Evolutionary conservation across 2,797 vertebrate species (phyloP).

Genomic region (Chromis chromis): DNA sequence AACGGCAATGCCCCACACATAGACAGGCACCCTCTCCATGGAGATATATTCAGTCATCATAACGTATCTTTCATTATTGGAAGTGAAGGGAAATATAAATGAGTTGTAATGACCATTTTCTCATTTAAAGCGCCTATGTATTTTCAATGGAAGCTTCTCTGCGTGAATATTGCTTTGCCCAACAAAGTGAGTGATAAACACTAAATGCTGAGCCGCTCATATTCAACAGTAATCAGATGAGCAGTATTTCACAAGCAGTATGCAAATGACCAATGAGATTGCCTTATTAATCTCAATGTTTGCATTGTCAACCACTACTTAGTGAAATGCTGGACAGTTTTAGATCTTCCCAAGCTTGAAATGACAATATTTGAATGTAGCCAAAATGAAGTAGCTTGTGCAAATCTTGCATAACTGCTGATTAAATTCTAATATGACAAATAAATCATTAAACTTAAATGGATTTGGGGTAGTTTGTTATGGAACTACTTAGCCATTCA

Average conservation of each 20-base stretch:
- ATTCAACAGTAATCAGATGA: slow-evolving; percentile 64
- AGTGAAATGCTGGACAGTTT: slow-evolving; percentile 56
- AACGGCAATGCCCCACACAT: background rate
- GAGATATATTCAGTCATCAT: slow-evolving; percentile 26
- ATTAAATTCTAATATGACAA: slow-evolving; percentile 52
- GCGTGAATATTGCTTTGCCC: slow-evolving; percentile 42
- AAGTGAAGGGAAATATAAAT: slow-evolving; percentile 40
- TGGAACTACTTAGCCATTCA: slow-evolving; percentile 31
- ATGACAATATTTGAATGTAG: slow-evolving; percentile 51
- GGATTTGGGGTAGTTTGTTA: slow-evolving; percentile 40
- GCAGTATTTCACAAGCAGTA: slow-evolving; percentile 52
- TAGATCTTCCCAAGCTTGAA: slow-evolving; percentile 56
- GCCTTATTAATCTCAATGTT: slow-evolving; percentile 76
- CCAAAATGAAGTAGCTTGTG: slow-evolving; percentile 41
- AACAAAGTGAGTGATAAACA: slow-evolving; percentile 67
- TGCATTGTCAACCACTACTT: slow-evolving; percentile 61
- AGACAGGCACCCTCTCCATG: background rate
- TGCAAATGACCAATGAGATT: slow-evolving; percentile 66
- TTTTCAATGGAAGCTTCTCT: slow-evolving; percentile 26
- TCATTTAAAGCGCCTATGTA: slow-evolving; percentile 25
- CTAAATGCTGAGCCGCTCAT: slow-evolving; percentile 60
- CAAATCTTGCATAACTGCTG: slow-evolving; percentile 53
- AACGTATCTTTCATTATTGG: slow-evolving; percentile 28
- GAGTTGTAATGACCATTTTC: slow-evolving; percentile 34
- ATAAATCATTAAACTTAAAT: slow-evolving; percentile 57